These are phyloP conservation scores for Mionectes olivaceus DNA, from an alignment of 2,797 vertebrate genomes.

Conservation along the genomic window DNA sequence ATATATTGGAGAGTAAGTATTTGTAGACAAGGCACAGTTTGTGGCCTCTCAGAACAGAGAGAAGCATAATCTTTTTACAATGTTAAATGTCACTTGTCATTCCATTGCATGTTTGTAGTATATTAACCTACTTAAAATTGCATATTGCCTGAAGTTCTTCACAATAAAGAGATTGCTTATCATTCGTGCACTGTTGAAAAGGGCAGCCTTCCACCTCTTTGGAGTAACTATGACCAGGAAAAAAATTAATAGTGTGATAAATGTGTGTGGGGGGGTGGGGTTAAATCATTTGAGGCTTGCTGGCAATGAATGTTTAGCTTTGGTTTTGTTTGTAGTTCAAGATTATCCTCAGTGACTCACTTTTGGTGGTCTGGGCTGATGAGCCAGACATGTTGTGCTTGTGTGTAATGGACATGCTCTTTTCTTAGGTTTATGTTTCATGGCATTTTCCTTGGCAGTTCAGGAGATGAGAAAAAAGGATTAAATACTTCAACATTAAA, in stretches of 20 bases:
- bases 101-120: not conserved
- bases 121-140: not conserved
- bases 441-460: not conserved
- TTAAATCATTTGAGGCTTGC: not conserved
- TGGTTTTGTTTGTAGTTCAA: not conserved
- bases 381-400: not conserved
- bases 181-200: not conserved
- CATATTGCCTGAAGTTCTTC: not conserved
- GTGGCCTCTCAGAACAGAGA: not conserved
- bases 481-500: not conserved
- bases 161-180: not conserved
- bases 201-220: not conserved
- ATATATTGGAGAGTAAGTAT: not conserved
- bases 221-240: not conserved
- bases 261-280: rapidly evolving
- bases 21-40: not conserved
- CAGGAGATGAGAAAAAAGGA: not conserved
- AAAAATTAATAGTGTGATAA: not conserved
- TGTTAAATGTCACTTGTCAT: slow-evolving; percentile 12
- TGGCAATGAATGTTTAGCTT: not conserved
- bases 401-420: not conserved
- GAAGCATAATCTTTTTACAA: not conserved
- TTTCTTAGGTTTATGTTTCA: not conserved
- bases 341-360: not conserved
- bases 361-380: not conserved